phyloP scores from a whole-genome alignment of 2,113 vertebrate species.

The Prietella phreatophila region DNA sequence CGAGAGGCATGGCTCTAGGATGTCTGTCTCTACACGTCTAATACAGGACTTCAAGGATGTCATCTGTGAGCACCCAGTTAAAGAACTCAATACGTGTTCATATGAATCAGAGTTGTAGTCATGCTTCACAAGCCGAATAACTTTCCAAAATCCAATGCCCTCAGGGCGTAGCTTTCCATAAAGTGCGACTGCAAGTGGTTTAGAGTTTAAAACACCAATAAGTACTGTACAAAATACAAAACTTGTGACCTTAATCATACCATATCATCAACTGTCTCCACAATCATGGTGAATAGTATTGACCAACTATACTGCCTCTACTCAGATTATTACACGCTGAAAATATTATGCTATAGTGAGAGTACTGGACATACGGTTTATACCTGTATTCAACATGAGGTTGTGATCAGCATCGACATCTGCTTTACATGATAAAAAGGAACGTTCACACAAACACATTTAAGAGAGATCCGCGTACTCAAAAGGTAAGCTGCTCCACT shows the following conservation, averaged over 20 bases:
- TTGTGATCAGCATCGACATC: neutral
- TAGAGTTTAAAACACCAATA: neutral
- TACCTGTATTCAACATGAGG: neutral
- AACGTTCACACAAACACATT: neutral
- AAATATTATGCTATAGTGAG: neutral
- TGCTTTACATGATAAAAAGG: neutral
- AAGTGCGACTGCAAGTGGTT: neutral
- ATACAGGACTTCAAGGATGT: neutral
- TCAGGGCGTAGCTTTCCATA: neutral
- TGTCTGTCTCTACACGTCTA: slow-evolving; percentile 36
- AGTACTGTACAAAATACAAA: neutral
- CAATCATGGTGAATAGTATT: neutral
- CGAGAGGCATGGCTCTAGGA: slow-evolving; percentile 45
- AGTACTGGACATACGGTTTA: neutral
- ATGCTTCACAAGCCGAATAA: neutral
- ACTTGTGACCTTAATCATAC: neutral
- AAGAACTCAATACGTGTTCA: slow-evolving; percentile 19
- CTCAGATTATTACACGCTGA: neutral
- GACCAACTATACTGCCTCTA: neutral
- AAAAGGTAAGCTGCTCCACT: slow-evolving; percentile 5
- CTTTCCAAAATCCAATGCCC: slow-evolving; percentile 21
- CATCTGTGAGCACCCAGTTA: slow-evolving; percentile 1
- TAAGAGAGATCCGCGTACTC: neutral
- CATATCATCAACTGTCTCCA: neutral
- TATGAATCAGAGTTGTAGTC: slow-evolving; percentile 17